Base-by-base conservation (phyloP, 2,888 invertebrate genomes). In the Calameuta pallipes region DNA sequence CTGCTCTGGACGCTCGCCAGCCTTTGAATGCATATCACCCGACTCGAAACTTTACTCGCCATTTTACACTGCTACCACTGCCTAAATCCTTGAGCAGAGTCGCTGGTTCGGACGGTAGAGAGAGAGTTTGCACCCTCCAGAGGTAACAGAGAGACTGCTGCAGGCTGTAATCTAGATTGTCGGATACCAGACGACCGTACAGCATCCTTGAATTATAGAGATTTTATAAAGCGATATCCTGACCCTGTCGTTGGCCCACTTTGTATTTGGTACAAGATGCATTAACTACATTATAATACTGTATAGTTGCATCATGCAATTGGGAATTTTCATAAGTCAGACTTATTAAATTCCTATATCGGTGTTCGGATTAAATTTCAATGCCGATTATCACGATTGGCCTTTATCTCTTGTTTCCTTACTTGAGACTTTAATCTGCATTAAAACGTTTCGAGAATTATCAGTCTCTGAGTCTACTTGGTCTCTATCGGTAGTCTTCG, bases 1-100 rank as follows among this genome's bases (percentile, higher is more conserved):
- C 87, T 84, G 81, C 84, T 85, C 85, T 89, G 89, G 90, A 87
- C 81, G 82, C 77, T 76, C 83, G 89, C 89, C 87, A 90, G 83
- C 82, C 76, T 84, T 82, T 84, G 82, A 85, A 85, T 83, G 83
- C 83, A 80, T 86, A 87, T 86, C 85, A 78, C 80, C 79, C 79
- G 79, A 76, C 81, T 82, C 36, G 35, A 80, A 80, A 79, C 80
- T 82, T 78, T 80, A 71, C 77, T 69, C 73, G 31, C 77, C 69
- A 78, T 82, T 82, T 82, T 69, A 74, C 78, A 36, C 74, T 76
- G 31, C 73, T 33, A 75, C 69, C 69, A 75, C 76, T 70, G 79
- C 80, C 78, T 81, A 75, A 80, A 81, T 78, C 80, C 80, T 76
- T 68, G 56, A 68, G 69, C 76, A 70, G 70, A 75, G 37, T 34